Percentiles rank a stretch among this genome's conserved stretches.
phyloP scores from a whole-genome alignment of 2,888 invertebrate species.

The Vesta saturnalis region DNA sequence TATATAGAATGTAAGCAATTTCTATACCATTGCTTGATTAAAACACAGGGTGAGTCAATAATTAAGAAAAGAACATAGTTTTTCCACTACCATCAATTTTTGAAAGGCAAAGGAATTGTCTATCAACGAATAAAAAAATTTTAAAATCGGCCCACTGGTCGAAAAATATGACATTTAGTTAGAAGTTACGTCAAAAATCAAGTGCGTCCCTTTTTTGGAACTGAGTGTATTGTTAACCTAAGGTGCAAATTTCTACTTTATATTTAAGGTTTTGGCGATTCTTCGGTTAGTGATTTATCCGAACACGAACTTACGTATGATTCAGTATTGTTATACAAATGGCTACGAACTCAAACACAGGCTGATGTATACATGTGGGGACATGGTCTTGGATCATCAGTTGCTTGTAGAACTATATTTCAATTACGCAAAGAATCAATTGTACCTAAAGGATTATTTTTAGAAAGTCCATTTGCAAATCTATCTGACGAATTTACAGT shows the following conservation, averaged over 20 bases:
- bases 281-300: constrained; percentile 49
- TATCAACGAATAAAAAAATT: no score
- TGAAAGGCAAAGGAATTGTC: no score
- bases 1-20: no score
- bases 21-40: no score
- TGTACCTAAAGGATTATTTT: constrained; percentile 50
- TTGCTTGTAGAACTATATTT: constrained; percentile 51
- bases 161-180: no score
- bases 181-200: no score
- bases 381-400: constrained; percentile 56
- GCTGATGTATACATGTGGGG: constrained; percentile 56
- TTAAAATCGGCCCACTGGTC: no score
- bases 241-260: no score
- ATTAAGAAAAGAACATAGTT: no score
- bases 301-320: constrained; percentile 55
- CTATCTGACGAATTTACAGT: constrained; percentile 48
- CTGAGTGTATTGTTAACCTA: no score
- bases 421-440: constrained; percentile 39
- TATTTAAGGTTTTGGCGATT: constrained; percentile 57
- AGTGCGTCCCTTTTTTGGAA: neutral
- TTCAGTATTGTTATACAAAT: constrained; percentile 54
- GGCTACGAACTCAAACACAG: constrained; percentile 49
- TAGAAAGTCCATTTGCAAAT: constrained; percentile 55
- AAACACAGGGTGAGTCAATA: no score
- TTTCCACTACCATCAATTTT: no score